Base-by-base conservation (phyloP, 2,797 vertebrate species). In the Chloroceryle amazona region DNA sequence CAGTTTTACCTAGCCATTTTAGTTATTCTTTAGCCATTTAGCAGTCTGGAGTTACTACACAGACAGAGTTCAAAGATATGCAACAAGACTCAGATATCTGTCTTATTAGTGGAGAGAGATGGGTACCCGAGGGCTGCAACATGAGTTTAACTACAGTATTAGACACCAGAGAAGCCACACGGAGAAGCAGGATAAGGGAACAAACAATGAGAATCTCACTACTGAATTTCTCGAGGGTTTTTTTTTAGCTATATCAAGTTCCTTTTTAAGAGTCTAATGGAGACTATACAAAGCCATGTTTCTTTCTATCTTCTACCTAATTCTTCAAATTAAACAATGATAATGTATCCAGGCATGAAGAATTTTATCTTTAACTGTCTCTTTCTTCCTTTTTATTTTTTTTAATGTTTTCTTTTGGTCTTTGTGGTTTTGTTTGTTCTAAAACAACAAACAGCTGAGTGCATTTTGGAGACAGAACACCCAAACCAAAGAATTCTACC, bases 21-120 rank as follows among this genome's bases (percentile, higher is more conserved):
- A 95, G 85, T 96, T 90, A 61, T 83, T 88, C 54, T 79, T 85
- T 13, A 90, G 76, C 66, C 61, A 65, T 86, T 62, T 67, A 58
- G 29, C 75, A 91, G n/a, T 83, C 80, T 54, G 65, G 68, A 74
- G 72, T 74, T 33, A 74, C 65, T 90, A 94, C 89, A 91, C 57
- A 89, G 60, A 57, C 33, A 83, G 82, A 91, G 86, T 88, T 89
- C 80, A 81, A 96, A 88, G 70, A 76, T 7, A 61, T 18, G 41
- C 71, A 93, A 65, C 22, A 65, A 29, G 63, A 39, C 42, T 85
- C 72, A 83, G 93, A 71, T 3, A 88, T n/a, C 44, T 61, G 87
- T 39, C 72, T 75, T 54, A 79, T 22, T 85, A 78, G 68, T 28
- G 41, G 25, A 95, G 81, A 74, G 18, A 85, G 71, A 60, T 9